Base-by-base conservation (phyloP, 2,888 invertebrate genomes). In the Thumatha senex region DNA sequence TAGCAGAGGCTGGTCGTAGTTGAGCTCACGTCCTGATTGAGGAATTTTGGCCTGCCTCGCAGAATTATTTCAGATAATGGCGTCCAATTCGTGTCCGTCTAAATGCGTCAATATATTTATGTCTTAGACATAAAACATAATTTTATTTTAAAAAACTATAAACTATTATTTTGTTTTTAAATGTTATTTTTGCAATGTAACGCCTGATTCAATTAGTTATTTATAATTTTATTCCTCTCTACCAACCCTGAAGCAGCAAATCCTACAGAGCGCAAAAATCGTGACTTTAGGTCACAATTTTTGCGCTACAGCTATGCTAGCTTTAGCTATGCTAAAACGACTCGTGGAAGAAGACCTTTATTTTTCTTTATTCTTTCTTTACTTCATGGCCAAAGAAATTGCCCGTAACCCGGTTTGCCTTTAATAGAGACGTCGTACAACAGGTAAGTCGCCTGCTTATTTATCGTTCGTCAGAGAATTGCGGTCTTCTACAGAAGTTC, bases 1-100 rank as follows among this genome's bases (percentile, higher is more conserved):
- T n/a, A 34, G 34, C 34, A 34, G 34, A 34, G n/a, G 34, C 12
- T n/a, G n/a, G n/a, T n/a, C n/a, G n/a, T n/a, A n/a, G n/a, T 24
- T 34, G 34, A n/a, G 34, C 34, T 34, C n/a, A 34, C 7, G 10
- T 11, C 52, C 14, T 38, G 39, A 46, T 51, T 42, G 13, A 34
- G 34, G 34, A 34, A 34, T 7, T 34, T 34, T 24, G 15, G 40
- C 2, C 15, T 18, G 24, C 40, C 40, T 10, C 40, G 18, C 15
- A 18, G 14, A 11, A 40, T n/a, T 15, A 18, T 40, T 14, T 18
- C n/a, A 15, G 18, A 24, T 24, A 24, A 24, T 5, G 18, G 18
- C 24, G 41, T 30, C 7, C 29, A 29, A 30, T 41, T 30, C 1
- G 30, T 40, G 10, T 41, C 24, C 7, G 24, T 13, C n/a, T 12